phyloP scores from a whole-genome alignment of 1,140 invertebrate species.

The Atta colombica region DNA sequence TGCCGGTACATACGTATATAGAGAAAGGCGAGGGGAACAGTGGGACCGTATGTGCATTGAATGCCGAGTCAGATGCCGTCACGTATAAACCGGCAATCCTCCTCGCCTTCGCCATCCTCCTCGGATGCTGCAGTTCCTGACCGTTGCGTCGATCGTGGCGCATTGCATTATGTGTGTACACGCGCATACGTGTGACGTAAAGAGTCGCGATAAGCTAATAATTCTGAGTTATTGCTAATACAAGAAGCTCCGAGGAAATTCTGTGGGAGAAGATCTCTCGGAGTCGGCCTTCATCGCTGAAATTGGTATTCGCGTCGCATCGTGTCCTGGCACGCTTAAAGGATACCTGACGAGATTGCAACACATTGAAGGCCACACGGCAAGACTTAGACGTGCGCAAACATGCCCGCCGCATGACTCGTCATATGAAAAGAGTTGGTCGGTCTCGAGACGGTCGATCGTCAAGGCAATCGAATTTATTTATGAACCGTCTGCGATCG shows the following conservation, averaged over 20 bases:
- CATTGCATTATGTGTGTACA: constrained; percentile 28
- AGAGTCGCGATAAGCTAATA: constrained; percentile 72
- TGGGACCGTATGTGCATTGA: constrained; percentile 48
- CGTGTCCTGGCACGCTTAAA: constrained; percentile 50
- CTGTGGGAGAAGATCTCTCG: not conserved
- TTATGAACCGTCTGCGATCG: constrained; percentile 53
- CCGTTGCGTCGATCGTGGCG: constrained; percentile 55
- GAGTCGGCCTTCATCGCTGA: constrained; percentile 55
- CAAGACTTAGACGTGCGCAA: constrained; percentile 47
- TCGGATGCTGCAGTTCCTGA: constrained; percentile 54
- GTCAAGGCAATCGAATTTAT: constrained; percentile 62
- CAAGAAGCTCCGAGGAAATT: constrained; percentile 3
- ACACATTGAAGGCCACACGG: constrained; percentile 63
- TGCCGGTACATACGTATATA: constrained; percentile 70
- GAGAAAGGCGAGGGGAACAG: constrained; percentile 49
- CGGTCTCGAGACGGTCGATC: constrained; percentile 29
- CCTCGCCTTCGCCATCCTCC: constrained; percentile 66
- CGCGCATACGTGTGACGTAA: constrained; percentile 16
- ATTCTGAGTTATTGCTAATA: constrained; percentile 77
- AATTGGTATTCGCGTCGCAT: constrained; percentile 68
- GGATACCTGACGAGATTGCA: constrained; percentile 62
- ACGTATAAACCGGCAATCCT: constrained; percentile 71
- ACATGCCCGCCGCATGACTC: constrained; percentile 20
- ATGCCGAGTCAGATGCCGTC: constrained; percentile 75
- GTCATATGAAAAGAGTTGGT: constrained; percentile 26